Evolutionary conservation across 2,888 invertebrate genomes (phyloP).

Genomic region (Xylophagus ater): DNA sequence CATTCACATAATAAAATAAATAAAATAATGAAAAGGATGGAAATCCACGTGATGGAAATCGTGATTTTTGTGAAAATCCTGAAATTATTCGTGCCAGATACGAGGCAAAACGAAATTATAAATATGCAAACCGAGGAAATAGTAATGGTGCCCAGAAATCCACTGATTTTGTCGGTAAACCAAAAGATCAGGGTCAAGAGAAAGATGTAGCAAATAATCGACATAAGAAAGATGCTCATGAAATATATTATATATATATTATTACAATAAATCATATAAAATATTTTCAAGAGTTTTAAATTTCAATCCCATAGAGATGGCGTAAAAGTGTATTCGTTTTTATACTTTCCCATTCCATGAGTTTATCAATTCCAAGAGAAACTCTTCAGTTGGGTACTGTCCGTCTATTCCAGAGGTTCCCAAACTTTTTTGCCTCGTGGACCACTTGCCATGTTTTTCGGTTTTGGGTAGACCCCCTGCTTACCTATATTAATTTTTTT

Average conservation of each 20-base stretch:
- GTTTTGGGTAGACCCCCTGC: too few relatives aligned
- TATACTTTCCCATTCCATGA: too few relatives aligned
- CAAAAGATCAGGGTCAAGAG: constrained; percentile 77
- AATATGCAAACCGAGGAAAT: constrained; percentile 20
- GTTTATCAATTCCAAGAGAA: too few relatives aligned
- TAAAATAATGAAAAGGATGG: constrained; percentile 38
- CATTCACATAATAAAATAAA: too few relatives aligned
- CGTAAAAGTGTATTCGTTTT: too few relatives aligned
- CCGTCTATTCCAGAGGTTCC: too few relatives aligned
- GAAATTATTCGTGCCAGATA: constrained; percentile 57
- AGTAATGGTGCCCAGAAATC: constrained; percentile 14
- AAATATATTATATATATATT: constrained; percentile 45
- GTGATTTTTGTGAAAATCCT: constrained; percentile 63
- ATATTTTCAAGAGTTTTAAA: constrained; percentile 7
- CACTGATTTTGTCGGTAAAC: constrained; percentile 52
- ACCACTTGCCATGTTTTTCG: too few relatives aligned
- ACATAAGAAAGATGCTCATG: constrained; percentile 65
- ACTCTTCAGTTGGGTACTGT: too few relatives aligned
- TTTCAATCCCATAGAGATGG: too few relatives aligned
- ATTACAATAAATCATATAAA: too few relatives aligned
- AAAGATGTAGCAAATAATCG: constrained; percentile 62
- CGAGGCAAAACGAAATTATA: constrained; percentile 43
- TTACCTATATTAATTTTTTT: too few relatives aligned
- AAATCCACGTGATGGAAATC: constrained; percentile 24
- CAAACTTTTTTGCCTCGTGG: too few relatives aligned